Percentiles rank a stretch among this genome's conserved stretches.
phyloP scores from a whole-genome alignment of 2,797 vertebrate species.

The Anisognathus igniventris region DNA sequence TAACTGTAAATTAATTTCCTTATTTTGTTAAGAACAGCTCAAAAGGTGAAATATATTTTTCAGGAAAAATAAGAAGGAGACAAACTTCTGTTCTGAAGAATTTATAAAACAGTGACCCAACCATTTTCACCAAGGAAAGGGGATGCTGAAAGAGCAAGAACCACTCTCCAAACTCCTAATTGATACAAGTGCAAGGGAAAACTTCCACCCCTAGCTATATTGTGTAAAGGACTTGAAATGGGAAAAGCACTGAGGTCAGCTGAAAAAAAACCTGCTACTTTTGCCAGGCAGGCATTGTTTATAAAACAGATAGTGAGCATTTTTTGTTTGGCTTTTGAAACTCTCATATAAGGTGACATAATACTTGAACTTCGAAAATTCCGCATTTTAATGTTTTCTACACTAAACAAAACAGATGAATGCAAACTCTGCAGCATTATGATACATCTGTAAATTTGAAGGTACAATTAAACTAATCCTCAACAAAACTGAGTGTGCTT shows the following conservation, averaged over 20 bases:
- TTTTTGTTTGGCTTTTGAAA: neutral
- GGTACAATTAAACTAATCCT: neutral
- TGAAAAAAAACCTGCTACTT: neutral
- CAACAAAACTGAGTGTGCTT: neutral
- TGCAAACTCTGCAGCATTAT: neutral
- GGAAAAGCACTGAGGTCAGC: neutral
- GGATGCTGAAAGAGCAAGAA: neutral
- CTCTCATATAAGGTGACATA: neutral
- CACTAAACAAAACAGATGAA: neutral
- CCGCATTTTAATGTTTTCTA: neutral
- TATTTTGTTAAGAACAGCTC: neutral
- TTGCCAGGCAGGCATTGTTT: neutral
- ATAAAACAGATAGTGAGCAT: neutral
- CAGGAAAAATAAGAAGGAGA: neutral
- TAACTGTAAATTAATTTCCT: neutral
- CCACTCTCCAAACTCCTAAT: neutral
- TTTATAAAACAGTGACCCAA: neutral
- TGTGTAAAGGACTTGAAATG: neutral
- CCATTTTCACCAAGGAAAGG: neutral
- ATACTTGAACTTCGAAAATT: neutral
- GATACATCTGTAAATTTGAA: neutral
- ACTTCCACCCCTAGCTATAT: neutral
- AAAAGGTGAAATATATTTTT: neutral
- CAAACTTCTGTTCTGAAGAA: neutral
- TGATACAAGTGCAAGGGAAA: neutral